Conservation (phyloP, 2,888 invertebrate species). For the Drosophila percnosoma region DNA sequence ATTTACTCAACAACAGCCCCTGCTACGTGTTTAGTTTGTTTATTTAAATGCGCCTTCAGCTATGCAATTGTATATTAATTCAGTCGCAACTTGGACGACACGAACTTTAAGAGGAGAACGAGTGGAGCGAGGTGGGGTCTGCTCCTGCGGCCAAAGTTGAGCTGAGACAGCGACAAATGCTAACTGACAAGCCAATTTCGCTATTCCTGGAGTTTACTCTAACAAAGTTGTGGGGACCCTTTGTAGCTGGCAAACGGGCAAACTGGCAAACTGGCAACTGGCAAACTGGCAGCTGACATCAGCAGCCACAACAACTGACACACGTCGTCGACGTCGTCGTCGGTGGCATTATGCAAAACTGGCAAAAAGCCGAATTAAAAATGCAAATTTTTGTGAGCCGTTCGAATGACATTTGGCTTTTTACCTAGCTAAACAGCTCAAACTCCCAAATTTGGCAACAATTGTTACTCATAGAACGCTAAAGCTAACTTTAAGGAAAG, state of each 20-base stretch:
- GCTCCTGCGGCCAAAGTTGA: slow-evolving; percentile 52
- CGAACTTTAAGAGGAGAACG: slow-evolving; percentile 15
- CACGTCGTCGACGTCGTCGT: slow-evolving; percentile 52
- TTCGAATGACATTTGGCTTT: slow-evolving; percentile 45
- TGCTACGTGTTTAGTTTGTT: slow-evolving; percentile 68
- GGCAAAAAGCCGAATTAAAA: slow-evolving; percentile 76
- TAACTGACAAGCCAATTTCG: slow-evolving; percentile 80
- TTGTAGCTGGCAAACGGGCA: slow-evolving; percentile 63
- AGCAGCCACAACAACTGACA: slow-evolving; percentile 67
- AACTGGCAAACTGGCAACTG: slow-evolving; percentile 57
- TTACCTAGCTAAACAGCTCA: slow-evolving; percentile 33
- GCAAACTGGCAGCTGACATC: slow-evolving; percentile 52
- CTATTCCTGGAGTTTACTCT: slow-evolving; percentile 48
- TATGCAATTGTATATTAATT: slow-evolving; percentile 81
- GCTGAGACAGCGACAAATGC: slow-evolving; percentile 75
- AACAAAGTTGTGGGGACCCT: slow-evolving; percentile 51
- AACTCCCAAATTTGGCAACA: slow-evolving; percentile 29
- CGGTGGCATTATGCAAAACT: slow-evolving; percentile 75
- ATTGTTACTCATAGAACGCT: slow-evolving; percentile 21
- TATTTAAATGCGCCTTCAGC: slow-evolving; percentile 79
- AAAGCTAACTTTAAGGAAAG: not conserved
- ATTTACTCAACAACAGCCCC: slow-evolving; percentile 1
- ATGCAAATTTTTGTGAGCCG: slow-evolving; percentile 71
- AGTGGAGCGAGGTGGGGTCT: not conserved
- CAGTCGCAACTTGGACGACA: slow-evolving; percentile 62